phyloP scores from a whole-genome alignment of 2,113 vertebrate species.

The Zapus hudsonius region DNA sequence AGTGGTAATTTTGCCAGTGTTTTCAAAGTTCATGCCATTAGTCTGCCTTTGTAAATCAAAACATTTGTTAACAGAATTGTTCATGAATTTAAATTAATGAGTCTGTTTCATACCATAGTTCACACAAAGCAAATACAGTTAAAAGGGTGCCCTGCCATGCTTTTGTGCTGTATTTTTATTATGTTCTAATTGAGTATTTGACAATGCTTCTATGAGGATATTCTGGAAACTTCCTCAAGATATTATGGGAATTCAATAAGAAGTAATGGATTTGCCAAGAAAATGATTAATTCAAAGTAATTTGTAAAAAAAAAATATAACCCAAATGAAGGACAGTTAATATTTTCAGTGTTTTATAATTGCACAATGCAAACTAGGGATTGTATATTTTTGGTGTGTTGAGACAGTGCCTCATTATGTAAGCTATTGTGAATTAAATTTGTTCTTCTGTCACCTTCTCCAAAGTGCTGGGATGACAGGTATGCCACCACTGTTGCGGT shows the following conservation, averaged over 20 bases:
- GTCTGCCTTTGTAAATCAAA: not conserved
- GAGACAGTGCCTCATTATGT: not conserved
- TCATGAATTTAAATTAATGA: not conserved
- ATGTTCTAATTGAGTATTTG: not conserved
- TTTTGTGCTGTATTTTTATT: conserved; percentile 27
- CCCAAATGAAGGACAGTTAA: not conserved
- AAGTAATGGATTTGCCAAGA: not conserved
- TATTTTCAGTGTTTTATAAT: not conserved
- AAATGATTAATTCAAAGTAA: conserved; percentile 15
- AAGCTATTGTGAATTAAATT: not conserved
- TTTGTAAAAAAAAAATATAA: conserved; percentile 2
- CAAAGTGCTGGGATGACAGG: not conserved
- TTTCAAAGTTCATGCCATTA: not conserved
- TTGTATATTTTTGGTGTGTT: not conserved
- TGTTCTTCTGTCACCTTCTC: not conserved
- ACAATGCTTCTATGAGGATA: not conserved
- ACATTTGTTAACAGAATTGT: not conserved
- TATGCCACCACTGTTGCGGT: not conserved
- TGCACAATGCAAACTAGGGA: not conserved
- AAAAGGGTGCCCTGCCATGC: not conserved
- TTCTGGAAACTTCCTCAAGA: not conserved
- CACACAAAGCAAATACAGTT: not conserved
- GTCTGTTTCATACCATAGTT: not conserved
- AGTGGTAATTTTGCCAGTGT: not conserved
- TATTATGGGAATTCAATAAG: conserved; percentile 4